Percentiles rank a stretch among this genome's conserved stretches.
phyloP scores from a whole-genome alignment of 1,140 invertebrate genomes.

The Tenebrio molitor region DNA sequence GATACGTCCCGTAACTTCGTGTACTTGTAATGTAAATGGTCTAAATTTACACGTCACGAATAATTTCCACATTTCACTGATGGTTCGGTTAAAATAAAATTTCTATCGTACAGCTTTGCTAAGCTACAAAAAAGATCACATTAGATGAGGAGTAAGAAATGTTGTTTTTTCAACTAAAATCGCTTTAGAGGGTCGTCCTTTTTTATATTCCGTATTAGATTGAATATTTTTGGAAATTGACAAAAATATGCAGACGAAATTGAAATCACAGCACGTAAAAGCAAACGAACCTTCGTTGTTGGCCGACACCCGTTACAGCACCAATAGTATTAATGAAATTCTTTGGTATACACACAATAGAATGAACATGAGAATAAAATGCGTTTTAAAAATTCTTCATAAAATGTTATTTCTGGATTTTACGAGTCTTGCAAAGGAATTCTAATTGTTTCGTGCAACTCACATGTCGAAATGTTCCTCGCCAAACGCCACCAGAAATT shows the following conservation, averaged over 20 bases:
- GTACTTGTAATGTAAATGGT: neutral
- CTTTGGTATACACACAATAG: neutral
- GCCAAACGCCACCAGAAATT: neutral
- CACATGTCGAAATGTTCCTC: neutral
- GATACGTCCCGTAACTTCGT: neutral
- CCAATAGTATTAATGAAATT: slow-evolving; percentile 10
- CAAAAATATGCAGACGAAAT: no score
- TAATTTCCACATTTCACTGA: neutral
- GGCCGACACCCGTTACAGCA: neutral
- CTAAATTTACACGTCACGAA: neutral
- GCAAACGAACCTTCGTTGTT: no score
- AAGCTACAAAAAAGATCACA: no score
- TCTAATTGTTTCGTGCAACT: neutral
- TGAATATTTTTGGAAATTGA: no score
- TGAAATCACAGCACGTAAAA: no score
- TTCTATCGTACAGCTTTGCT: no score
- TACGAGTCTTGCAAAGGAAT: slow-evolving; percentile 1
- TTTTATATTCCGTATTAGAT: no score
- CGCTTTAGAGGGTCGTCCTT: no score
- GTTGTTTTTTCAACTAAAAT: no score
- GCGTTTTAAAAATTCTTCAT: slow-evolving; percentile 28
- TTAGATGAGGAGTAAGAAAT: no score
- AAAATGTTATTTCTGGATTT: slow-evolving; percentile 28
- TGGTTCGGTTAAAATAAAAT: no score
- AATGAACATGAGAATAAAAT: slow-evolving; percentile 12